phyloP scores from a whole-genome alignment of 2,113 vertebrate genomes.

The Chloebia gouldiae region DNA sequence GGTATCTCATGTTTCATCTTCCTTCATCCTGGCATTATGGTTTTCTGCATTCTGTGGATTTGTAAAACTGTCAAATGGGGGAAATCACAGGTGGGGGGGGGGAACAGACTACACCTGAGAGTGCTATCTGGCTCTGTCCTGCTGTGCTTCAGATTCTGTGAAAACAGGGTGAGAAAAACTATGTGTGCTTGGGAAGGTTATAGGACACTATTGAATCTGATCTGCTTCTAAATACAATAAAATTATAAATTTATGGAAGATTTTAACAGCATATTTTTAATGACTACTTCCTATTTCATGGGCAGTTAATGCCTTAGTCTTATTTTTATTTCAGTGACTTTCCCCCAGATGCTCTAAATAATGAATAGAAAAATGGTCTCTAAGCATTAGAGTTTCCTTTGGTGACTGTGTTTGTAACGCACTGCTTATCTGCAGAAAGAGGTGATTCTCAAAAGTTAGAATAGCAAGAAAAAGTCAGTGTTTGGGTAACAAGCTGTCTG shows the following conservation, averaged over 20 bases:
- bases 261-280: background rate
- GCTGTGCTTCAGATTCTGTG: background rate
- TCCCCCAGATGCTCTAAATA: background rate
- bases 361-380: background rate
- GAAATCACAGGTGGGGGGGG: background rate
- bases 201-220: background rate
- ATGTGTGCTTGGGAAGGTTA: background rate
- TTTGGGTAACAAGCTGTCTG: background rate
- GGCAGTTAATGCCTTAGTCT: background rate
- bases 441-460: background rate
- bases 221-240: background rate
- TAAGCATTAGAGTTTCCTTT: background rate
- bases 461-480: background rate
- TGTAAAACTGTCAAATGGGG: fast-evolving
- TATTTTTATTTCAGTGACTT: background rate
- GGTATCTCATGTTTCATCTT: background rate
- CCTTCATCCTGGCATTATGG: background rate
- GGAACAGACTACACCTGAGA: background rate
- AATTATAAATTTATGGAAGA: background rate
- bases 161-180: background rate
- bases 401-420: background rate
- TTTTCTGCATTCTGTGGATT: background rate
- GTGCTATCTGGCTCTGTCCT: background rate
- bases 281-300: background rate
- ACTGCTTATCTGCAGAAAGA: background rate